Percentiles rank a stretch among this genome's conserved stretches.
These are phyloP conservation scores for Galaxea fascicularis DNA, from an alignment of 92 coral and sea anemone genomes.

Conservation along the genomic window DNA sequence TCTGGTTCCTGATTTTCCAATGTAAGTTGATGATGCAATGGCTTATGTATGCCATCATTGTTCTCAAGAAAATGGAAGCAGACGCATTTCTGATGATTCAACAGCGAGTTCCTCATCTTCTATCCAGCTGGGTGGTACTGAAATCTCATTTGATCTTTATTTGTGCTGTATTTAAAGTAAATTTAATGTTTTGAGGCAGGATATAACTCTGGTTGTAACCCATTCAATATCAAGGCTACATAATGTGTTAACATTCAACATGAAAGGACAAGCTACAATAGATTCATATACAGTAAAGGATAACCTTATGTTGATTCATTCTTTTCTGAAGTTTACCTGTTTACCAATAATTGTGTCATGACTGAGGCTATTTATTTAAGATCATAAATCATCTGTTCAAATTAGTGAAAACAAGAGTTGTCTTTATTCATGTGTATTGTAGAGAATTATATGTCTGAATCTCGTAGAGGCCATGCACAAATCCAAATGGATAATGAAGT, in stretches of 20 bases:
- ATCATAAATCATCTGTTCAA: no score
- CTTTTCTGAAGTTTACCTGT: neutral
- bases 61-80: constrained; percentile 61
- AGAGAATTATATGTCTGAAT: no score
- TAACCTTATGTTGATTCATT: neutral
- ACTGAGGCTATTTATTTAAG: neutral
- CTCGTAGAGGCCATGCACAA: no score
- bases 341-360: no score
- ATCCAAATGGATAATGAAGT: no score
- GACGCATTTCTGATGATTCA: constrained; percentile 70
- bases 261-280: no score
- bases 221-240: neutral
- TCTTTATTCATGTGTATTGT: no score
- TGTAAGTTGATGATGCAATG: constrained; percentile 29
- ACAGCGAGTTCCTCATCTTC: constrained; percentile 62
- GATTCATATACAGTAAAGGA: no score
- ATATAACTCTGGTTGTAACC: no score
- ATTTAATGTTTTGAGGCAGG: neutral
- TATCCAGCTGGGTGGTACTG: constrained; percentile 75
- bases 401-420: no score
- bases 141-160: neutral
- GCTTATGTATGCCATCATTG: neutral
- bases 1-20: constrained; percentile 29
- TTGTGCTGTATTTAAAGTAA: neutral
- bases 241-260: neutral